These are phyloP conservation scores for Zaprionus ornatus DNA, from an alignment of 1,140 invertebrate genomes.

Conservation along the genomic window DNA sequence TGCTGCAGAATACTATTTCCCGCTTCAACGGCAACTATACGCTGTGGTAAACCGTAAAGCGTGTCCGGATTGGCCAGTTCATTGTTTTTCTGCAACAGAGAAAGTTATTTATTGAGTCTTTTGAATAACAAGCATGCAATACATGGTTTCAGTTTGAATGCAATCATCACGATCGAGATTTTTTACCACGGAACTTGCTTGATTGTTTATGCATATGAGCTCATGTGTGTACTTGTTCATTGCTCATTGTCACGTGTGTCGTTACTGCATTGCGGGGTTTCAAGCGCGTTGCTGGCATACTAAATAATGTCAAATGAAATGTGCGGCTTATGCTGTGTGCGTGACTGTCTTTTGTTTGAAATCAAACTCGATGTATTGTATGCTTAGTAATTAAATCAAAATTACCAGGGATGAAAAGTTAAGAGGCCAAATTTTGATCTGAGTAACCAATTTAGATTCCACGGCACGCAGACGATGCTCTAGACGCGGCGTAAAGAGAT, in stretches of 20 bases:
- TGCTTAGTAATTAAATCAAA: neutral
- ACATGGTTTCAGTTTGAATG: neutral
- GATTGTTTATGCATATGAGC: no score
- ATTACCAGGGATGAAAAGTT: constrained; percentile 80
- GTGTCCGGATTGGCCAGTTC: constrained; percentile 89
- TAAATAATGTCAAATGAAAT: neutral
- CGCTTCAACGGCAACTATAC: constrained; percentile 96
- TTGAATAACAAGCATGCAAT: neutral
- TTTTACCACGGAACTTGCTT: no score
- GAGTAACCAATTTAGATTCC: constrained; percentile 86
- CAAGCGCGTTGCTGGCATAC: neutral
- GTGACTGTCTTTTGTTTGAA: neutral
- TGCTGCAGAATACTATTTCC: constrained; percentile 95
- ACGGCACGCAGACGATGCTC: constrained; percentile 91
- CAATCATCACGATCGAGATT: neutral
- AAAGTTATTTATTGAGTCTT: neutral
- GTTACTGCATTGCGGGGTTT: neutral
- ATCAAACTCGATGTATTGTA: neutral
- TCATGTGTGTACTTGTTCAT: no score
- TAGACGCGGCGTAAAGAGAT: constrained; percentile 88
- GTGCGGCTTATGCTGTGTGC: neutral
- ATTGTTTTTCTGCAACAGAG: constrained; percentile 79
- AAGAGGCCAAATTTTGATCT: constrained; percentile 78
- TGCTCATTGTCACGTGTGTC: neutral
- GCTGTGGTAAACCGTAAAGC: constrained; percentile 92